phyloP scores from a whole-genome alignment of 2,113 vertebrate species.

The Willisornis vidua region DNA sequence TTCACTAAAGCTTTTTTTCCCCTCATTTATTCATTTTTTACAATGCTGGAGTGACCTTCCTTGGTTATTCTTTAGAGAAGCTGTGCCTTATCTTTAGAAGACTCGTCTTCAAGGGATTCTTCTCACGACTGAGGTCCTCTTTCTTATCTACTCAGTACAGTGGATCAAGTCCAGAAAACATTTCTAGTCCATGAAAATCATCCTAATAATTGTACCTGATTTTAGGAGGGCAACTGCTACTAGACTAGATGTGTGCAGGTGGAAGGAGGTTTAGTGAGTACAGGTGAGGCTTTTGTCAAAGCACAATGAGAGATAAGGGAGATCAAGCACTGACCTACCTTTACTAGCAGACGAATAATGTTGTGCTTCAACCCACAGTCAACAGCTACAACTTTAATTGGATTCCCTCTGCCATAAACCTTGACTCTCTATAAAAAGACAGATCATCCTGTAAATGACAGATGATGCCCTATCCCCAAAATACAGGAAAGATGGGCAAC shows the following conservation, averaged over 20 bases:
- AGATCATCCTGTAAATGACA: background rate
- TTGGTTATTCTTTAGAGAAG: background rate
- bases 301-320: background rate
- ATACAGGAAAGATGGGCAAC: background rate
- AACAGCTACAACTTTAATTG: constrained; percentile 90
- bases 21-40: background rate
- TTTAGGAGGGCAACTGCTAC: background rate
- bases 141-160: background rate
- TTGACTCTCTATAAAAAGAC: constrained; percentile 78
- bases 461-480: background rate
- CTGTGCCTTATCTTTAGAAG: background rate
- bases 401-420: constrained; percentile 92
- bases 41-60: background rate
- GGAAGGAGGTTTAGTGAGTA: background rate
- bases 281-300: background rate
- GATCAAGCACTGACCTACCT: constrained; percentile 77
- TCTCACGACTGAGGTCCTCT: background rate
- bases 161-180: background rate
- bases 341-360: constrained; percentile 89
- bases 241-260: background rate
- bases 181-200: background rate
- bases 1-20: background rate
- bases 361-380: constrained; percentile 96
- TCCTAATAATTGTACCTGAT: background rate
- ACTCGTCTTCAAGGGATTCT: background rate